Evolutionary conservation across 64 coral and sea anemone species (phyloP).

Genomic region (Porites australiensis): DNA sequence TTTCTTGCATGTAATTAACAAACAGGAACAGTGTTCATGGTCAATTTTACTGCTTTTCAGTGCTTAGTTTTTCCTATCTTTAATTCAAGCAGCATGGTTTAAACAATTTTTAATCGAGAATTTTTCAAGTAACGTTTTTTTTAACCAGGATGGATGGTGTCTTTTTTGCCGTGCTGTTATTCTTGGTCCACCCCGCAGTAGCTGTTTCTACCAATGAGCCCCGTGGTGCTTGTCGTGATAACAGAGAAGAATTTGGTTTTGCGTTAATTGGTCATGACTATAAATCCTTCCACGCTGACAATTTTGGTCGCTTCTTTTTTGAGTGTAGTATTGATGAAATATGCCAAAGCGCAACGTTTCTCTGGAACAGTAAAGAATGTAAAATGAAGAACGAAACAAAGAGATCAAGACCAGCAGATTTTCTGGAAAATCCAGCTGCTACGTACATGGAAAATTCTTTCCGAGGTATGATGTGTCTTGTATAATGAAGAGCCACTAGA

Average conservation of each 20-base stretch:
- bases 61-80: too few relatives aligned
- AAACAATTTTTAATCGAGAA: too few relatives aligned
- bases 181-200: not conserved
- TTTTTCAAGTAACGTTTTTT: too few relatives aligned
- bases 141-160: not conserved
- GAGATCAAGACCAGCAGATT: not conserved
- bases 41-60: too few relatives aligned
- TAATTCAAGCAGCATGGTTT: too few relatives aligned
- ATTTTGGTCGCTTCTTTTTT: constrained; percentile 15
- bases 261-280: constrained; percentile 25
- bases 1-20: too few relatives aligned
- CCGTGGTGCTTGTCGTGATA: not conserved
- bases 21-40: too few relatives aligned
- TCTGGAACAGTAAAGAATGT: not conserved
- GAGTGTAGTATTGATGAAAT: not conserved
- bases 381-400: constrained; percentile 14
- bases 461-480: not conserved
- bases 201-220: not conserved
- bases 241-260: constrained; percentile 27
- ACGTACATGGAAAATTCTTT: constrained; percentile 15
- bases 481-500: too few relatives aligned
- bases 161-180: not conserved
- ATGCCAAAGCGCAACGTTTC: constrained; percentile 23
- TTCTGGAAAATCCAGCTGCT: constrained; percentile 7
- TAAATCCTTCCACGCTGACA: not conserved